phyloP scores from a whole-genome alignment of 2,888 invertebrate species.

The Lingula anatina region DNA sequence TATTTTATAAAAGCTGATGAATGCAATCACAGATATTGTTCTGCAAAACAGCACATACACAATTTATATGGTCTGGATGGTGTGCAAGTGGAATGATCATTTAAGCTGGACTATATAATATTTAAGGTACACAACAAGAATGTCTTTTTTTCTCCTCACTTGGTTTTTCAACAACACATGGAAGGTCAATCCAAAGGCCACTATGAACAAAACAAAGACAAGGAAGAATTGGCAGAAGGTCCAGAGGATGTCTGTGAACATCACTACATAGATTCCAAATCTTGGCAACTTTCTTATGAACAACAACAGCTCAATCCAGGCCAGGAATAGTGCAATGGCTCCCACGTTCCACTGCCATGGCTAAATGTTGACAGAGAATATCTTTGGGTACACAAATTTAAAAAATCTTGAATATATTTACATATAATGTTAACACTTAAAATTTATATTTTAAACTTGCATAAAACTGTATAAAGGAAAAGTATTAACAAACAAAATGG shows the following conservation, averaged over 20 bases:
- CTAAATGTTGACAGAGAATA: slow-evolving; percentile 33
- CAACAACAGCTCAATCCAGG: slow-evolving; percentile 52
- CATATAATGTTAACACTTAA: no score
- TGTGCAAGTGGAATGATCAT: background rate
- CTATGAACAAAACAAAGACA: slow-evolving; percentile 48
- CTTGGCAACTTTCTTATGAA: slow-evolving; percentile 49
- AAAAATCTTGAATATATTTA: no score
- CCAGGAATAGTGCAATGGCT: slow-evolving; percentile 53
- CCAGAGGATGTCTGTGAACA: slow-evolving; percentile 48
- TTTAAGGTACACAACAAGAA: no score
- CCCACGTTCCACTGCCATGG: slow-evolving; percentile 56
- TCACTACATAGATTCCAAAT: slow-evolving; percentile 51
- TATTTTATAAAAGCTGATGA: background rate
- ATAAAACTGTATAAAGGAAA: no score
- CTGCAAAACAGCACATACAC: background rate
- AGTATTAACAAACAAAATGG: no score
- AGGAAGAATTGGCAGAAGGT: slow-evolving; percentile 49
- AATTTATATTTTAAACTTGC: no score
- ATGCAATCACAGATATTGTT: background rate
- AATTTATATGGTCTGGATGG: background rate
- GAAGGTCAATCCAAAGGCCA: slow-evolving; percentile 48
- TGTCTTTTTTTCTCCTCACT: slow-evolving; percentile 33
- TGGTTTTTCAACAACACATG: slow-evolving; percentile 40
- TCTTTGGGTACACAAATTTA: no score
- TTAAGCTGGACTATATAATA: no score